Base-by-base conservation (phyloP, 2,797 vertebrate species). In the Lutjanus campechanus region DNA sequence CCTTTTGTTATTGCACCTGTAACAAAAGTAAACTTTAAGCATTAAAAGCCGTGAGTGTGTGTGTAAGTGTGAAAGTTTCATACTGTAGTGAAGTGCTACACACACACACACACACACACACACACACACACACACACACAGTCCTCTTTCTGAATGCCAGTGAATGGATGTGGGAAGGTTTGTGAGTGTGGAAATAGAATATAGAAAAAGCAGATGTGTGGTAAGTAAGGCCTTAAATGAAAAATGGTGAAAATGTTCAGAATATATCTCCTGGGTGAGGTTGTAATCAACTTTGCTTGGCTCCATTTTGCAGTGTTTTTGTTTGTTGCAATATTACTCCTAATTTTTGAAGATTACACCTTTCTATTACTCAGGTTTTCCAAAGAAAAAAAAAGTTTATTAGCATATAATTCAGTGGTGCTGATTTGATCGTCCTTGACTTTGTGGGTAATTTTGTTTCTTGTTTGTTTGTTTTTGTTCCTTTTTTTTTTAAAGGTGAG, bases 11-110 rank as follows among this genome's bases (percentile, higher is more conserved):
- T 93, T 94, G 93, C 93, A 94, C 91, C 91, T 94, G 91, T 92
- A 95, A 95, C 92, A 94, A 94, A 95, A 96, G 94, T 94, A 94
- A 94, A 96, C 94, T 95, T 95, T 92, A 64, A 78, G 87, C 89
- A 89, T 86, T 91, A 86, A 88, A 89, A 84, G 89, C 85, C 63
- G 29, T 15, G 44, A 36, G 61, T 49, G 41, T 55, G 29, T 55
- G 70, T 62, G 50, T 47, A 17, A 25, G 44, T 53, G 46, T 50
- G 11, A 44, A 84, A 76, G 71, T 89, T 77, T 77, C 71, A 36
- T 73, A 74, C 29, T 41, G 74, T 82, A 67, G 65, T 50, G 11
- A 51, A 50, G 44, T 9, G 66, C 62, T 20, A 36, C 51, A 51
- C 65, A 69, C 29, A 29, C 29, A 29, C 29, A n/a, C n/a, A n/a